phyloP scores from a whole-genome alignment of 2,888 invertebrate genomes.

The Nymphalis c-album region DNA sequence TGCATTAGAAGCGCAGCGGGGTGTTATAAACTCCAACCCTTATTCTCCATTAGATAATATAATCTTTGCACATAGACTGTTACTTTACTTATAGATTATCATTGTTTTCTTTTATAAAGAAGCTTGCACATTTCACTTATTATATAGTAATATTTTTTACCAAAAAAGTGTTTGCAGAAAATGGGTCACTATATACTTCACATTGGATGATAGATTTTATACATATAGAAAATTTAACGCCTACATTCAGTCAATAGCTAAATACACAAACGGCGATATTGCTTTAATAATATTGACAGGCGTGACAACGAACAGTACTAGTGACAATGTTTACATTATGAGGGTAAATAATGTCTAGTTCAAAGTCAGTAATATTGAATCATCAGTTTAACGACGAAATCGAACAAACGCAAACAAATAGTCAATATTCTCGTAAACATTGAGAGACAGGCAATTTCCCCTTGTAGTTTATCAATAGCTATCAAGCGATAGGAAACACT shows the following conservation, averaged over 20 bases:
- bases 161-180: background rate
- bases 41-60: too few relatives aligned
- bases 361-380: background rate
- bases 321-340: background rate
- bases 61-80: too few relatives aligned
- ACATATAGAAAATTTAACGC: background rate
- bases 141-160: background rate
- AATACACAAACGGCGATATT: background rate
- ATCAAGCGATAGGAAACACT: constrained; percentile 28
- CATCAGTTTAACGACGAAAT: background rate
- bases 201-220: background rate
- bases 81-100: too few relatives aligned
- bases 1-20: too few relatives aligned
- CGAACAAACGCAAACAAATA: constrained; percentile 14
- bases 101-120: too few relatives aligned
- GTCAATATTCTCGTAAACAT: constrained; percentile 22
- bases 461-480: constrained; percentile 24
- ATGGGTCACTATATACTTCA: background rate
- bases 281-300: background rate
- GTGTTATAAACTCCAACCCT: too few relatives aligned
- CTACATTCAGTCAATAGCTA: constrained; percentile 6
- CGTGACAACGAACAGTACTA: background rate
- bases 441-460: constrained; percentile 30
- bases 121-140: too few relatives aligned
- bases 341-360: background rate